Evolutionary conservation across 2,113 vertebrate species (phyloP), one percentile per base, ranked within the genome.

Genomic region (Hyperoodon ampullatus): DNA sequence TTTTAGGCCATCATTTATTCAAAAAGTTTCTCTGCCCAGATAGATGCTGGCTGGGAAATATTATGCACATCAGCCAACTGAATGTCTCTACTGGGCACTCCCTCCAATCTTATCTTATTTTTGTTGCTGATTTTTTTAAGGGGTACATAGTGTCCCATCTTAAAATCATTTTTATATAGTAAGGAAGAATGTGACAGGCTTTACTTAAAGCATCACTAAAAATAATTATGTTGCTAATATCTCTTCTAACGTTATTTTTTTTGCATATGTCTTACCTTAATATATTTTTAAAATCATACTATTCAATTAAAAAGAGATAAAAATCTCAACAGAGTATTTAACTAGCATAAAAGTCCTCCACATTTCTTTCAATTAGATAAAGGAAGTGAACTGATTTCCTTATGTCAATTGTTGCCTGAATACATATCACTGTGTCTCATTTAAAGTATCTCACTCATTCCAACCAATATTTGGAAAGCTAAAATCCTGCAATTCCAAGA

Each of bases 291-390:
- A 88, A 87, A 65, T 96, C 77, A 85, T 6, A 93, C 24, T 47
- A 81, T 77, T 91, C 30, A 33, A 30, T 81, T 97, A 70, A 82
- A 81, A 35, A 83, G 61, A 90, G 15, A 42, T 8, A 88, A 75
- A 53, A 30, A 65, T 61, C 55, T 58, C 35, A 80, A 83, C 15
- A 88, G 6, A 44, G 7, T 81, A 2, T 72, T 95, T 77, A 92
- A 92, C 24, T 28, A 86, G 35, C 30, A 44, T 7, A 61, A 4
- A 23, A 78, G 42, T 66, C 47, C 11, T 23, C 26, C 53, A 75
- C 42, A 58, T 90, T 80, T 84, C 77, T 88, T 92, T 35, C 66
- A 78, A 8, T 65, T 88, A 94, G 33, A 39, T 95, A 18, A 93
- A 96, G 47, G 26, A 91, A 89, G 3, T 90, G 30, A 82, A 88